These are phyloP conservation scores for Phylloscopus whistleri DNA, from an alignment of 2,113 vertebrate species.

Conservation along the genomic window DNA sequence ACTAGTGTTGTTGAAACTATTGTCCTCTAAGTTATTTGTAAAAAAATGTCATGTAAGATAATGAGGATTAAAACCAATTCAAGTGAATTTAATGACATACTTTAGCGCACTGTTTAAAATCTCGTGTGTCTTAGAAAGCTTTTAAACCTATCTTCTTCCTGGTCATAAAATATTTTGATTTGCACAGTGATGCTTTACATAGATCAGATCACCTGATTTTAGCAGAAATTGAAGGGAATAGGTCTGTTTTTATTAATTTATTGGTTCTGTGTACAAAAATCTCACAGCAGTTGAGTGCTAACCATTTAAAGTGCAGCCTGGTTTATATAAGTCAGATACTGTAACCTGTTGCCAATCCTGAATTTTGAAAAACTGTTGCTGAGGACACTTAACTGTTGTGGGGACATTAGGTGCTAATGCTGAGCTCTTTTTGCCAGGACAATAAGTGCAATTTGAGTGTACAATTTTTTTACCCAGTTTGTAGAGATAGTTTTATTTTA, in stretches of 20 bases:
- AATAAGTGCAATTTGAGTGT: background rate
- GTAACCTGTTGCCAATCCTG: background rate
- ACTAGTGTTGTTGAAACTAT: fast-evolving
- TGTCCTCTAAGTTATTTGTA: background rate
- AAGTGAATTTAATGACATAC: background rate
- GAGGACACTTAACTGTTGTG: background rate
- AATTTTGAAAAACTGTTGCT: background rate
- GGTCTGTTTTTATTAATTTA: background rate
- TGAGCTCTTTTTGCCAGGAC: background rate
- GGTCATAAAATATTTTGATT: background rate
- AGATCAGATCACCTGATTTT: background rate
- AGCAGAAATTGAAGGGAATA: background rate
- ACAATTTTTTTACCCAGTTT: background rate
- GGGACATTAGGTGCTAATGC: background rate
- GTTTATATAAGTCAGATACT: background rate
- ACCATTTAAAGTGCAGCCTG: background rate
- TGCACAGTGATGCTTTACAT: background rate
- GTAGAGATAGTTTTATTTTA: background rate
- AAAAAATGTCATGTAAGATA: background rate
- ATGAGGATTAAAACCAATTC: background rate
- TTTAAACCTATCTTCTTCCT: background rate
- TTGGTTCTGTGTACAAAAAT: background rate
- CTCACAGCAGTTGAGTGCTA: background rate
- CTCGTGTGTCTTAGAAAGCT: background rate
- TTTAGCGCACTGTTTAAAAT: background rate